Percentiles rank a stretch among this genome's conserved stretches.
phyloP scores from a whole-genome alignment of 1,140 invertebrate genomes.

The Dufourea novaeangliae region DNA sequence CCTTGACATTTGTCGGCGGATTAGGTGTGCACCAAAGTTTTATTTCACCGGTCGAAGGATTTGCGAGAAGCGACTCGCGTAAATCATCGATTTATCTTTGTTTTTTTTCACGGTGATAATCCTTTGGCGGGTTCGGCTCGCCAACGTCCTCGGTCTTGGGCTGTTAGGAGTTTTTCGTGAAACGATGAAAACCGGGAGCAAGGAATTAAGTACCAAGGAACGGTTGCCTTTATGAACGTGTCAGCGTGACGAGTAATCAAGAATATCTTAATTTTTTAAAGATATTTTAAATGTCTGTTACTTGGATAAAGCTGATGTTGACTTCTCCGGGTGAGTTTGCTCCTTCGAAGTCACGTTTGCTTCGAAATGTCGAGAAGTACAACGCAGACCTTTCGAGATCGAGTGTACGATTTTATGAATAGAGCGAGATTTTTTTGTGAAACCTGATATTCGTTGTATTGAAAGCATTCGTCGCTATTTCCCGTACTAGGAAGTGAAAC shows the following conservation, averaged over 20 bases:
- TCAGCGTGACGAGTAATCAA: no score
- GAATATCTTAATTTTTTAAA: no score
- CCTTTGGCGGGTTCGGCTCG: slow-evolving; percentile 10
- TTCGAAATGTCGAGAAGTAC: not conserved
- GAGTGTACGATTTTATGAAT: not conserved
- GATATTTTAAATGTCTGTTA: no score
- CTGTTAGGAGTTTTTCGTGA: not conserved
- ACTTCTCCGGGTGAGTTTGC: no score
- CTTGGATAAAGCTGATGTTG: no score
- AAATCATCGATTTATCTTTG: slow-evolving; percentile 37
- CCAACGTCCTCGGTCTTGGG: not conserved
- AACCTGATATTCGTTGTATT: not conserved
- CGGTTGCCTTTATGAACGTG: no score
- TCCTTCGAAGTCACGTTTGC: not conserved
- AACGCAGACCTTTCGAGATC: not conserved
- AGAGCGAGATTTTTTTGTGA: slow-evolving; percentile 1
- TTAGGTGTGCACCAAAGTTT: slow-evolving; percentile 19
- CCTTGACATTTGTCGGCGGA: slow-evolving; percentile 35
- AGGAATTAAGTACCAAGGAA: not conserved
- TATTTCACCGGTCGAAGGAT: not conserved
- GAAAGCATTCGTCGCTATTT: not conserved
- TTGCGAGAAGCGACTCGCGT: not conserved
- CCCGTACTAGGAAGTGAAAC: slow-evolving; percentile 34
- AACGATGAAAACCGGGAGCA: slow-evolving; percentile 9
- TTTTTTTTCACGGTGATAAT: slow-evolving; percentile 1